These are phyloP conservation scores for Eustalomyia histrio DNA, from an alignment of 2,888 invertebrate species.

Conservation along the genomic window DNA sequence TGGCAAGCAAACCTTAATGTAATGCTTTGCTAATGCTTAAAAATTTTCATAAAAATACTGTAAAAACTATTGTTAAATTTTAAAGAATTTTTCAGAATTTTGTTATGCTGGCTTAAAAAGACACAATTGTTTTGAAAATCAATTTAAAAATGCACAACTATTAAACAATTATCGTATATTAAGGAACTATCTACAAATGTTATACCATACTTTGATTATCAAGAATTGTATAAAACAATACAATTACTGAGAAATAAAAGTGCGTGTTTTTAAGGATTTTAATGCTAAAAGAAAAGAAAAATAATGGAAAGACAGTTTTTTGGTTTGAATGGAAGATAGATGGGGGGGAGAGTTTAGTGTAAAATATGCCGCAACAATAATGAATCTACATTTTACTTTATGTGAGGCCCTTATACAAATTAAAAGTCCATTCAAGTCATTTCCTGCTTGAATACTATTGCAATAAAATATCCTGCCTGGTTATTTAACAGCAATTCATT, in stretches of 20 bases:
- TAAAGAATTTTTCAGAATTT: constrained; percentile 27
- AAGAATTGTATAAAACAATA: constrained; percentile 26
- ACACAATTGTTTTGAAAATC: neutral
- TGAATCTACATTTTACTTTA: neutral
- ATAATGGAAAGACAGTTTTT: neutral
- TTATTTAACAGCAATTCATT: constrained; percentile 55
- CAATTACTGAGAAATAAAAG: constrained; percentile 41
- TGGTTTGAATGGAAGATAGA: neutral
- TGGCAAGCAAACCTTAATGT: constrained; percentile 13
- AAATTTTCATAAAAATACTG: neutral
- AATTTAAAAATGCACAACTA: constrained; percentile 5
- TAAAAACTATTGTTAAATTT: neutral
- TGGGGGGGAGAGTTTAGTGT: constrained; percentile 12
- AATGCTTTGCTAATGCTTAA: constrained; percentile 11
- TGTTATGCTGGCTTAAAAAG: constrained; percentile 56
- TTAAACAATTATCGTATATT: neutral
- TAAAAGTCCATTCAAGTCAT: constrained; percentile 60
- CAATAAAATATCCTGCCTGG: constrained; percentile 37
- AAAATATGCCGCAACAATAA: constrained; percentile 56
- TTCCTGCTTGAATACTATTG: constrained; percentile 47
- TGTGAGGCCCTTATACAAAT: constrained; percentile 3
- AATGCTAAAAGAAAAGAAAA: neutral
- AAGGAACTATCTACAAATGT: neutral
- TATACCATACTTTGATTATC: constrained; percentile 16
- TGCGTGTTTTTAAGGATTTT: constrained; percentile 7